These are phyloP conservation scores for Galemys pyrenaicus DNA, from an alignment of 2,113 vertebrate genomes.

Conservation along the genomic window DNA sequence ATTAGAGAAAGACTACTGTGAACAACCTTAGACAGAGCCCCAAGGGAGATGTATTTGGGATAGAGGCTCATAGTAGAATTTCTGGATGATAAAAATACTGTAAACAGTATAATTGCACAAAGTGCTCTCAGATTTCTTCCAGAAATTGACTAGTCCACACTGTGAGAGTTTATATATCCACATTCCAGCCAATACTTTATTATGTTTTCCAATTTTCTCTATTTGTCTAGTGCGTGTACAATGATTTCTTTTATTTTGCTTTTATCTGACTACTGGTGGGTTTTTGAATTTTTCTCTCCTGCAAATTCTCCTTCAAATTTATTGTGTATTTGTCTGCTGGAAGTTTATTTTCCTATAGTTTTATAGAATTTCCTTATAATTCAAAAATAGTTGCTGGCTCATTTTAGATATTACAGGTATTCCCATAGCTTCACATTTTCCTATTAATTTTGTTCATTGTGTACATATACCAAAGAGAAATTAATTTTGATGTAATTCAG, in stretches of 20 bases:
- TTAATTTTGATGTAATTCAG: background rate
- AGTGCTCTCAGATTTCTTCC: background rate
- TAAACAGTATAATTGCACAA: background rate
- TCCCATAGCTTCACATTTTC: background rate
- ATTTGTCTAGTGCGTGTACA: background rate
- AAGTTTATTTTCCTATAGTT: background rate
- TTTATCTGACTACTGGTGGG: background rate
- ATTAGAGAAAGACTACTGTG: background rate
- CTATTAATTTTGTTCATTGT: background rate
- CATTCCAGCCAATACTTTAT: background rate
- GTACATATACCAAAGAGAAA: background rate
- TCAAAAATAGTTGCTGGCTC: background rate
- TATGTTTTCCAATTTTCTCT: background rate
- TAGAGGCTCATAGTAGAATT: background rate
- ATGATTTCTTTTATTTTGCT: background rate
- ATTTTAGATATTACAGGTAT: background rate
- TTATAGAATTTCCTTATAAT: background rate
- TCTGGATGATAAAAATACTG: background rate
- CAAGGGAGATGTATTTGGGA: background rate
- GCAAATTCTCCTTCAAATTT: background rate
- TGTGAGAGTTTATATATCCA: background rate
- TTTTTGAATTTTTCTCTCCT: background rate
- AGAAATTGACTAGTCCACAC: background rate
- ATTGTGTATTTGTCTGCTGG: background rate
- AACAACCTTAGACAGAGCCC: background rate